A percentile compares a stretch with the other conserved stretches of the same genome.
These are phyloP conservation scores for Forficula auricularia DNA, from an alignment of 1,140 invertebrate genomes.

Conservation along the genomic window DNA sequence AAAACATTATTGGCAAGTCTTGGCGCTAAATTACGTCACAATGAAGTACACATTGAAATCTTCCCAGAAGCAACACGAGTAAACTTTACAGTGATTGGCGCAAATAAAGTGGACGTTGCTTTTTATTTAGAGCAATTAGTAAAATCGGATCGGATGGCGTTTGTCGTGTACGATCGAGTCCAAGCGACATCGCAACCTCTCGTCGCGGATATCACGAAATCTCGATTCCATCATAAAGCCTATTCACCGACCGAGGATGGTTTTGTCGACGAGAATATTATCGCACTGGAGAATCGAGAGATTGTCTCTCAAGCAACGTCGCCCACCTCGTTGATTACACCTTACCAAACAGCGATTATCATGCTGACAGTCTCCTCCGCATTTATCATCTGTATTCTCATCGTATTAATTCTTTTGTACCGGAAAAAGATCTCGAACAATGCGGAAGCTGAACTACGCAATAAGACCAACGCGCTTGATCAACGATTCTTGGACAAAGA, in stretches of 20 bases:
- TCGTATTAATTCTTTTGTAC: slow-evolving; percentile 48
- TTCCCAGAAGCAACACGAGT: slow-evolving; percentile 35
- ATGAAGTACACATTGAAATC: slow-evolving; percentile 33
- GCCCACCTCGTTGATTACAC: slow-evolving; percentile 40
- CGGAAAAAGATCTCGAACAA: slow-evolving; percentile 21
- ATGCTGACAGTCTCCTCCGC: slow-evolving; percentile 48
- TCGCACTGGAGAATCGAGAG: slow-evolving; percentile 44
- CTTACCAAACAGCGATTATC: slow-evolving; percentile 50
- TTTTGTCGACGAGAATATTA: slow-evolving; percentile 24
- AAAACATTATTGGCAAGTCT: slow-evolving; percentile 30
- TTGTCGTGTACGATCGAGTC: neutral
- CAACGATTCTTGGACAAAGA: slow-evolving; percentile 4
- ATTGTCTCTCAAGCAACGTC: slow-evolving; percentile 37
- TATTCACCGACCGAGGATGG: slow-evolving; percentile 16
- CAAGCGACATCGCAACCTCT: slow-evolving; percentile 28
- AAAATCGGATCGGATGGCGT: slow-evolving; percentile 12
- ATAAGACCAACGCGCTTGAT: slow-evolving; percentile 3
- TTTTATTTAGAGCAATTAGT: slow-evolving; percentile 42
- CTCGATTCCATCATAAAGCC: slow-evolving; percentile 36
- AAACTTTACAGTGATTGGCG: slow-evolving; percentile 38
- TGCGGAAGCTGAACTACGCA: slow-evolving; percentile 10
- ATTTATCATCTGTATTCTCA: slow-evolving; percentile 49
- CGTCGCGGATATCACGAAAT: slow-evolving; percentile 44
- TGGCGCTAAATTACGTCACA: slow-evolving; percentile 31
- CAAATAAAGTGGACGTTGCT: slow-evolving; percentile 45